Evolutionary conservation across 2,797 vertebrate species (phyloP), one percentile per base, ranked within the genome.

Genomic region (Bucorvus abyssinicus): DNA sequence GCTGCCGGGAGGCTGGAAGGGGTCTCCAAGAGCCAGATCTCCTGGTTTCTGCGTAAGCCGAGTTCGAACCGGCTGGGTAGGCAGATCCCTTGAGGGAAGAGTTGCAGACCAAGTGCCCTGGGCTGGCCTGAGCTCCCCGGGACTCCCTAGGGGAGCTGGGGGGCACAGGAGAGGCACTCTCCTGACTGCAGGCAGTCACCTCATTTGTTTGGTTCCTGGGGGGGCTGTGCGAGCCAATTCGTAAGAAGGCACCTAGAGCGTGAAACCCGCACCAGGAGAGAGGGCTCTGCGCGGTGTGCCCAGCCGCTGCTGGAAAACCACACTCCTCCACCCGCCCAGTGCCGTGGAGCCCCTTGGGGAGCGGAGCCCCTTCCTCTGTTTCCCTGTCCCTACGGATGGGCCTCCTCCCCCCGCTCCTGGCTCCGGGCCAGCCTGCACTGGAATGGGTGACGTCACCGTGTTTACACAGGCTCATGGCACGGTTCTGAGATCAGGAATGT

Each of bases 401-500:
- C 56, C 57, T 69, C 63, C 14, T 18, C 18, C 22, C 56, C 50
- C 61, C 60, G 11, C 26, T 21, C 21, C 79, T 45, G 8, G 79
- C 73, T 30, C 80, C 2, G 16, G 84, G 61, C 61, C 44, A 20
- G 81, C 60, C 84, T 55, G 63, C 1, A 32, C 91, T 53, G 94
- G 68, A 92, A 40, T 3, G 5, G 60, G 63, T 84, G 95, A 84
- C 27, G 27, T 95, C 95, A 73, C 63, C 11, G 6, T 96, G 96
- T 96, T 96, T 96, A 96, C 95, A 67, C 36, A 57, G 74, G 96
- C 94, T 89, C 63, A 16, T 94, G 96, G 94, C 95, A 50, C 45
- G 68, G 88, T 16, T 92, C 89, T 53, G 59, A 32, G 12, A 55
- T 49, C 77, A 29, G 94, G 90, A 90, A 79, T 24, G 85, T 71